Percentiles rank a stretch among this genome's conserved stretches.
Evolutionary conservation across 2,797 vertebrate genomes (phyloP).

Genomic region (Limnodromus scolopaceus): DNA sequence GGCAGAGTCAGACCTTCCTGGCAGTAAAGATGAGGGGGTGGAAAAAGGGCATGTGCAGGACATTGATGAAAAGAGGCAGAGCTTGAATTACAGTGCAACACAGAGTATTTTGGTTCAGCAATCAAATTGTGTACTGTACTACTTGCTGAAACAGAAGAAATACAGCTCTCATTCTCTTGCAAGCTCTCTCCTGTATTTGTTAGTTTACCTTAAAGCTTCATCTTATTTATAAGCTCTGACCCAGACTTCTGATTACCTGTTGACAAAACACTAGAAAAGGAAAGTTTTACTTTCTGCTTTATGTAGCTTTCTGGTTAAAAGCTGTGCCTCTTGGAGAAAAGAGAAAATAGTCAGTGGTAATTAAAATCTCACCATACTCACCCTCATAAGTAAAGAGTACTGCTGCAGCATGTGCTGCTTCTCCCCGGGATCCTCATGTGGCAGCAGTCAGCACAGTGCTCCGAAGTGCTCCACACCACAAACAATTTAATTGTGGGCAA

Average conservation of each 20-base stretch:
- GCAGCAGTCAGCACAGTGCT: neutral
- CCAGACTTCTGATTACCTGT: neutral
- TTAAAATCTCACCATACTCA: neutral
- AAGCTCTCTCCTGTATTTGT: neutral
- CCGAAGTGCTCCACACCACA: neutral
- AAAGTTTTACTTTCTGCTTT: neutral
- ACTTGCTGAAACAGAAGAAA: constrained; percentile 8
- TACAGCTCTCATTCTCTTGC: neutral
- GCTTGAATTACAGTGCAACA: neutral
- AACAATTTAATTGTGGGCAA: neutral
- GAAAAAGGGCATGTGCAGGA: neutral
- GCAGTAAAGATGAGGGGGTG: neutral
- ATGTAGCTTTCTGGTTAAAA: neutral
- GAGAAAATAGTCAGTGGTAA: neutral
- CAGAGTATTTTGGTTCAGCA: constrained; percentile 11
- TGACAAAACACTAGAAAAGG: neutral
- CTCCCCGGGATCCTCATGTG: neutral
- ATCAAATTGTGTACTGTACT: neutral
- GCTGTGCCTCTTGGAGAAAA: neutral
- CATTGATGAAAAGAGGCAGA: neutral
- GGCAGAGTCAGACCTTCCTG: neutral
- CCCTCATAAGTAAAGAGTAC: neutral
- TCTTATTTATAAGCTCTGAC: neutral
- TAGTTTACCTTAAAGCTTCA: constrained; percentile 13
- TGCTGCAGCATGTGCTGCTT: neutral